Conservation (phyloP, 2,113 vertebrate genomes). For the Saimiri boliviensis region DNA sequence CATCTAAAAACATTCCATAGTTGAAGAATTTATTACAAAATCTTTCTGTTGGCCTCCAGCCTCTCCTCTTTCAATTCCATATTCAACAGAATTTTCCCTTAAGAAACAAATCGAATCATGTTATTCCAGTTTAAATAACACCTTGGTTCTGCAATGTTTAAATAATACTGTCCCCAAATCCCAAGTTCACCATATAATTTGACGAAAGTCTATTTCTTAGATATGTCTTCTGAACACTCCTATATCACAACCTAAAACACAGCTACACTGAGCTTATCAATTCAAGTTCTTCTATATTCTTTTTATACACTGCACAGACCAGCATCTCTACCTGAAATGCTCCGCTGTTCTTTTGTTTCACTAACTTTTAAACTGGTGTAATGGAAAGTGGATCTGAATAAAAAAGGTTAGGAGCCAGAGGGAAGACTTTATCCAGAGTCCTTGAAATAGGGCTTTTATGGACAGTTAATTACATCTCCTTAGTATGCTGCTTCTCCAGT, state of each 20-base stretch:
- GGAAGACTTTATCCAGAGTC: neutral
- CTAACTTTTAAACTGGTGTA: neutral
- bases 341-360: neutral
- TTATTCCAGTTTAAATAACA: neutral
- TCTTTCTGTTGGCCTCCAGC: neutral
- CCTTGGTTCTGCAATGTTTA: neutral
- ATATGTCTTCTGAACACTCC: neutral
- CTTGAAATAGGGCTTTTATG: accelerated
- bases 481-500: neutral
- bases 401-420: neutral
- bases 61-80: neutral
- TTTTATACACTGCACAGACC: accelerated
- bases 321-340: neutral
- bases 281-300: neutral
- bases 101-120: neutral
- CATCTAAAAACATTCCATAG: neutral
- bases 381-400: neutral
- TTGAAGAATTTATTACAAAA: neutral
- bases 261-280: neutral
- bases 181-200: neutral
- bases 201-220: neutral
- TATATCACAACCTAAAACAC: neutral
- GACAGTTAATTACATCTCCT: neutral
- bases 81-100: neutral
- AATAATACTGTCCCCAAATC: neutral